These are phyloP conservation scores for Anneissia japonica DNA, from an alignment of 35 echinoderm and acorn worm genomes.

Conservation along the genomic window DNA sequence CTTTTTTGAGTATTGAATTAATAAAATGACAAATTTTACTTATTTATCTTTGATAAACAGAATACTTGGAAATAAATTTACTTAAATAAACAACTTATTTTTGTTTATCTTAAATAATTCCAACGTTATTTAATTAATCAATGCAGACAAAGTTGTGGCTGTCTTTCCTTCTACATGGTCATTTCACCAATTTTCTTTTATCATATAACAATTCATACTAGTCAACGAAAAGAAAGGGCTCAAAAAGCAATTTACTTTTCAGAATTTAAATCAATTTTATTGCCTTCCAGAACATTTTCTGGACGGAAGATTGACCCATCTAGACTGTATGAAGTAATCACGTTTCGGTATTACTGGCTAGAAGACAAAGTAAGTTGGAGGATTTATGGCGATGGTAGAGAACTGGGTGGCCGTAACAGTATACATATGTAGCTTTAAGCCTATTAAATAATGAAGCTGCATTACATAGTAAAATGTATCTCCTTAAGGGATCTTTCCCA, in stretches of 20 bases:
- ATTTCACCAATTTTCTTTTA: too few relatives aligned
- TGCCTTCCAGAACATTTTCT: conserved; percentile 22
- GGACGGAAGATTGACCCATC: conserved; percentile 24
- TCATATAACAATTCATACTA: too few relatives aligned
- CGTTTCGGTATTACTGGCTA: conserved; percentile 25
- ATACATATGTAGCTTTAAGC: conserved; percentile 29
- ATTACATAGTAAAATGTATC: conserved; percentile 20
- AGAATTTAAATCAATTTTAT: conserved; percentile 15
- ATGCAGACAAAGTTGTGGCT: too few relatives aligned
- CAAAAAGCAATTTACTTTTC: conserved; percentile 1
- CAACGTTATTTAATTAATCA: too few relatives aligned
- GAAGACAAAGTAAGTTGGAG: background rate
- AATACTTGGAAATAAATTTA: too few relatives aligned
- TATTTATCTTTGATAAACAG: too few relatives aligned
- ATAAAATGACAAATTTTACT: too few relatives aligned
- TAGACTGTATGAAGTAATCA: conserved; percentile 21
- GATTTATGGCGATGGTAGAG: conserved; percentile 54
- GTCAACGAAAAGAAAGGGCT: background rate
- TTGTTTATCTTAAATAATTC: too few relatives aligned
- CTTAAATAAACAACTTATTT: too few relatives aligned
- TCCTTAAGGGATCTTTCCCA: conserved; percentile 37
- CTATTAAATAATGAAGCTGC: conserved; percentile 27
- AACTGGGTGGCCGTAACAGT: conserved; percentile 51
- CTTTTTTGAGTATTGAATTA: too few relatives aligned
- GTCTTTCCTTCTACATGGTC: too few relatives aligned